These are phyloP conservation scores for Spodoptera littoralis DNA, from an alignment of 2,888 invertebrate genomes.

Conservation along the genomic window DNA sequence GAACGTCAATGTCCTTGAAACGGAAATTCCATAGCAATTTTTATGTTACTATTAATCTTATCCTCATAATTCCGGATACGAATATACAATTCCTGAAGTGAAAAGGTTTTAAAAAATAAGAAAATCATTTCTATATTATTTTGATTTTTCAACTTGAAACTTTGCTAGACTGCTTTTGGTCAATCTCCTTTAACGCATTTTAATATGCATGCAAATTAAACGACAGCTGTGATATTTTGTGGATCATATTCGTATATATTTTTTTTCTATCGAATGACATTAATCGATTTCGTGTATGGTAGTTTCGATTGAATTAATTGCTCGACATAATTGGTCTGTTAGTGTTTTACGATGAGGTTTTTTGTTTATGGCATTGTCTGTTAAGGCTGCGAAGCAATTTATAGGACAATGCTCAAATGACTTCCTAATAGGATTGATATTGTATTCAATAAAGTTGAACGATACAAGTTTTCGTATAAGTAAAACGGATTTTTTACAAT, in stretches of 20 bases:
- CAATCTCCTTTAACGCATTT: constrained; percentile 71
- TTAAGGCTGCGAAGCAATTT: constrained; percentile 14
- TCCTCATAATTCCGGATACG: no score
- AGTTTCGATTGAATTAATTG: constrained; percentile 34
- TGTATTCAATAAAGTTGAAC: constrained; percentile 11
- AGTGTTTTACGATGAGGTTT: constrained; percentile 21
- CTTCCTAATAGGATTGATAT: constrained; percentile 18
- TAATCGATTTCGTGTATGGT: constrained; percentile 38
- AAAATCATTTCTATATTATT: no score
- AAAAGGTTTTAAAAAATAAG: no score
- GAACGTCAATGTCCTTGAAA: no score
- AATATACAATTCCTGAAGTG: no score
- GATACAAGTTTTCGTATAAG: no score
- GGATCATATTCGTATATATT: constrained; percentile 33
- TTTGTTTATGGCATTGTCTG: constrained; percentile 32
- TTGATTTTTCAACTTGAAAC: no score
- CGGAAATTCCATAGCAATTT: no score
- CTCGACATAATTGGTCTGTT: constrained; percentile 40
- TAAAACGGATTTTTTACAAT: no score
- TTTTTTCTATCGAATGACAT: constrained; percentile 33
- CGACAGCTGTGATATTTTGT: constrained; percentile 50
- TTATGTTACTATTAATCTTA: no score
- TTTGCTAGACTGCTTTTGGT: no score
- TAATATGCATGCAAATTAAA: constrained; percentile 64
- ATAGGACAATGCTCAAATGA: constrained; percentile 1